Evolutionary conservation across 2,797 vertebrate genomes (phyloP), one percentile per base, ranked within the genome.

Genomic region (Petrocephalus sullivani): DNA sequence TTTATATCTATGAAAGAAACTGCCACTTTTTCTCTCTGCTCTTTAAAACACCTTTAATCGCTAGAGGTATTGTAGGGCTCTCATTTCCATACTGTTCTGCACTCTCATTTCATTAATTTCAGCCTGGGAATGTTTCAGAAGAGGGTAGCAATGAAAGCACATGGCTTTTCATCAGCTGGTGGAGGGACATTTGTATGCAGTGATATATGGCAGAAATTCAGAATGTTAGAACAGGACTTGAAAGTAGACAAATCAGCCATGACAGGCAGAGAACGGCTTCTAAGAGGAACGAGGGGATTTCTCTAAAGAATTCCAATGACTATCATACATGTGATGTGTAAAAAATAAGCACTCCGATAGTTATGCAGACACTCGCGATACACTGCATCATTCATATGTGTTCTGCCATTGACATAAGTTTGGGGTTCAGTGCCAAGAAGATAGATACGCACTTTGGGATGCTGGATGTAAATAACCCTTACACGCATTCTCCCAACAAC

Each of bases 11-110:
- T 92, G 93, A 93, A 93, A 91, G 92, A 89, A 94, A 92, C 92
- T 91, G 92, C 93, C 93, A 93, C 93, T 93, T 94, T 93, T 92
- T 91, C 88, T 90, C 91, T 92, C 53, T 67, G 90, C 92, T 94
- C 93, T 93, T 93, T 92, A 92, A 90, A 90, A 92, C 93, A 95
- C 95, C 94, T 95, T 94, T 93, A 95, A 94, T 92, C 90, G 93
- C 94, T 92, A 92, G 88, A 91, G 93, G 94, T 93, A 94, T 95
- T 94, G 90, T 93, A 94, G 92, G 92, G 90, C 93, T 93, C 94
- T 95, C 93, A 96, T 96, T 96, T 96, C 94, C 95, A 96, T 96
- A 95, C 94, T 95, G 93, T 94, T 94, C 92, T 94, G 94, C 94
- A 93, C 90, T 90, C 89, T 90, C 89, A 89, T 89, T 89, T 88